Conservation (phyloP, 2,113 vertebrate species). For the Fregata magnificens region DNA sequence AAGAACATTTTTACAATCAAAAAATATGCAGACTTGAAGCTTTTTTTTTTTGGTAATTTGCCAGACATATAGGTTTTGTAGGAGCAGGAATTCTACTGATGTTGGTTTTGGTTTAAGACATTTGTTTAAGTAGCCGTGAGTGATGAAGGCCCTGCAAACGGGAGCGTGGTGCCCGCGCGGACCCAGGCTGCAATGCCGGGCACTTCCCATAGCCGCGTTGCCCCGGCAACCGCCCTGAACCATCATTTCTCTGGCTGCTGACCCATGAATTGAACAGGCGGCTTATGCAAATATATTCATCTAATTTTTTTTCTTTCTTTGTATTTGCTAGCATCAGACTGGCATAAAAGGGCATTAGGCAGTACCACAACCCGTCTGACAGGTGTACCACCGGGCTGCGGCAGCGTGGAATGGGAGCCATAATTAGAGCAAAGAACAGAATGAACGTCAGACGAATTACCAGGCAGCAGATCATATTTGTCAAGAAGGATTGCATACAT, state of each 20-base stretch:
- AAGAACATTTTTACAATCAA: not conserved
- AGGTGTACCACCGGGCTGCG: conserved; percentile 71
- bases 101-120: not conserved
- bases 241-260: conserved; percentile 55
- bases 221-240: conserved; percentile 48
- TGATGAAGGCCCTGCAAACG: not conserved
- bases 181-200: conserved; percentile 8
- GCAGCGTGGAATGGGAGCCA: conserved; percentile 63
- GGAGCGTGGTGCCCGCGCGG: not conserved
- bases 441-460: conserved; percentile 81
- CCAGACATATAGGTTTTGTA: not conserved
- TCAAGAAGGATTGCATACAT: conserved; percentile 83
- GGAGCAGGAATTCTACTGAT: not conserved
- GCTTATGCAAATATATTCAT: conserved; percentile 68
- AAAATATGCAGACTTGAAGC: not conserved
- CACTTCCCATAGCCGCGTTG: not conserved
- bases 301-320: not conserved
- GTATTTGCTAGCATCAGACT: conserved; percentile 67
- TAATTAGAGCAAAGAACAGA: conserved; percentile 82
- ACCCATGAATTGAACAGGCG: conserved; percentile 38
- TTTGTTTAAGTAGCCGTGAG: not conserved
- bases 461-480: conserved; percentile 82
- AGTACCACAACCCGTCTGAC: conserved; percentile 71
- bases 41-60: not conserved
- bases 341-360: conserved; percentile 79